phyloP scores from a whole-genome alignment of 2,888 invertebrate genomes.

The Pterobdella sp. region DNA sequence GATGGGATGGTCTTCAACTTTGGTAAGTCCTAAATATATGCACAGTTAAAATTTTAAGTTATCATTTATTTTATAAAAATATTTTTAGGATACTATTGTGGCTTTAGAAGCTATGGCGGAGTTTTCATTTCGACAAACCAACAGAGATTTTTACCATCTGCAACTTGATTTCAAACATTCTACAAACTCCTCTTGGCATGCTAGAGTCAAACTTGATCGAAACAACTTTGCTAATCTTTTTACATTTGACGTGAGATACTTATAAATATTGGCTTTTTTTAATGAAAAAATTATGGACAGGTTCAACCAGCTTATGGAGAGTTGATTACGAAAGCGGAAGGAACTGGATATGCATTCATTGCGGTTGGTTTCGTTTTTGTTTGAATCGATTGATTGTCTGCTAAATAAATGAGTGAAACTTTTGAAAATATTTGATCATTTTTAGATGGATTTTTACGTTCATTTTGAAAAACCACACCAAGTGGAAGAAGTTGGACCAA shows the following conservation, averaged over 20 bases:
- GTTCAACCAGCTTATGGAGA: constrained; percentile 36
- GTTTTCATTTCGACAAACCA: constrained; percentile 45
- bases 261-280: too few relatives aligned
- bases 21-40: constrained; percentile 43
- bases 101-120: constrained; percentile 75
- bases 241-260: constrained; percentile 37
- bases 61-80: too few relatives aligned
- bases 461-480: constrained; percentile 35
- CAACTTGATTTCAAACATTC: constrained; percentile 50
- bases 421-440: not conserved
- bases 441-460: constrained; percentile 32
- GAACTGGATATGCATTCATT: constrained; percentile 38
- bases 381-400: not conserved
- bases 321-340: constrained; percentile 34
- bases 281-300: constrained; percentile 26
- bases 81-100: constrained; percentile 73
- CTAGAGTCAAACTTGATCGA: constrained; percentile 41
- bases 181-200: constrained; percentile 42
- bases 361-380: constrained; percentile 29
- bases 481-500: constrained; percentile 33
- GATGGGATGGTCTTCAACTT: constrained; percentile 47
- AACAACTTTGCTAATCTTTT: constrained; percentile 46
- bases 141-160: constrained; percentile 47
- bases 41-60: too few relatives aligned
- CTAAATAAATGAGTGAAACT: not conserved